phyloP scores from a whole-genome alignment of 2,113 vertebrate species.

The Bubo scandiacus region DNA sequence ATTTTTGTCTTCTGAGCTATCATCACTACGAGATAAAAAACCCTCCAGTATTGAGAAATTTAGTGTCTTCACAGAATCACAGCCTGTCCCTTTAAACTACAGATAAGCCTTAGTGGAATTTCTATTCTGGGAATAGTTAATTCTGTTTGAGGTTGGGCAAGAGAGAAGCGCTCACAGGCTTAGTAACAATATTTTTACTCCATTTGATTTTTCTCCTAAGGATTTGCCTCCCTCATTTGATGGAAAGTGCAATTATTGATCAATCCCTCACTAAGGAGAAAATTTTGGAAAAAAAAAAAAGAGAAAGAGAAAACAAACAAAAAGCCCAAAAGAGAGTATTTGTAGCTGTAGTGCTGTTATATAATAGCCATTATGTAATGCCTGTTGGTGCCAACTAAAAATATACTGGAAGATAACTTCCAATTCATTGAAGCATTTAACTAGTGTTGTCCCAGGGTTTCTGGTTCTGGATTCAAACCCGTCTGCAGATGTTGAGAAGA shows the following conservation, averaged over 20 bases:
- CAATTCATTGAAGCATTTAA: conserved; percentile 60
- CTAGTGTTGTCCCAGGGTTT: neutral
- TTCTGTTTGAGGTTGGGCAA: conserved; percentile 65
- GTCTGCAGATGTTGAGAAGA: neutral
- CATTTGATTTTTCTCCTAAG: conserved; percentile 31
- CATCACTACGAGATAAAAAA: neutral
- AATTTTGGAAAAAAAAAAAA: neutral
- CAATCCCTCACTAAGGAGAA: neutral
- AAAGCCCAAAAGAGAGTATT: neutral
- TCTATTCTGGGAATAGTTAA: conserved; percentile 66
- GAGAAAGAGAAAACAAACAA: neutral
- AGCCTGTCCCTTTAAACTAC: conserved; percentile 56
- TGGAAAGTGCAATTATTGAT: conserved; percentile 22
- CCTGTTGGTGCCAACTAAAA: conserved; percentile 65
- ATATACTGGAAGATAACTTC: conserved; percentile 57
- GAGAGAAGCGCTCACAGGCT: neutral
- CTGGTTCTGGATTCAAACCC: neutral
- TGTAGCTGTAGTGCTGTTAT: conserved; percentile 53
- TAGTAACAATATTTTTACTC: conserved; percentile 43
- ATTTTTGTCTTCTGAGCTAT: conserved; percentile 26
- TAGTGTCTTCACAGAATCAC: neutral
- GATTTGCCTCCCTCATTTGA: conserved; percentile 33
- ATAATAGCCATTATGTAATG: conserved; percentile 68
- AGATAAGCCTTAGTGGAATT: conserved; percentile 59
- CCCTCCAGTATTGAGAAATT: neutral